phyloP scores from a whole-genome alignment of 2,113 vertebrate species.

The Oriolus oriolus region DNA sequence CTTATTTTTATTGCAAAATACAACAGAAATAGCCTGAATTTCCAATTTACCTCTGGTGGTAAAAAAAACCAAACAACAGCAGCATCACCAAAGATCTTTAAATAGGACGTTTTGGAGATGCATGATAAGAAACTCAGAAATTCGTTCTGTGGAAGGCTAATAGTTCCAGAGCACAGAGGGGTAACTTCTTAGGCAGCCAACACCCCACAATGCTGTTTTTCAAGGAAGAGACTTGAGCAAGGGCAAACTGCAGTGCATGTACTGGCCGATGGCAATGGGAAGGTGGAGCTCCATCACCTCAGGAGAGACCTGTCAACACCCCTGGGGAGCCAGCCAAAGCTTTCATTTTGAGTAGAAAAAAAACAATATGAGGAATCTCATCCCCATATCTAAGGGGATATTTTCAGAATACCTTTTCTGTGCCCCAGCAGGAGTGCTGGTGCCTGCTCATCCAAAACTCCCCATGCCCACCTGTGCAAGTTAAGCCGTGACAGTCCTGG shows the following conservation, averaged over 20 bases:
- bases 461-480: neutral
- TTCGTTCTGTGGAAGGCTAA: neutral
- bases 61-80: neutral
- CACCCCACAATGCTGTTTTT: neutral
- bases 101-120: neutral
- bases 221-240: neutral
- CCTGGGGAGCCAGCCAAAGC: neutral
- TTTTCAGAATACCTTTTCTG: neutral
- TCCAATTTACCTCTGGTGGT: neutral
- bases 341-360: neutral
- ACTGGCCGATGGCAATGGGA: too few species aligned
- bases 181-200: neutral
- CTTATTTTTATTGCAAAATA: neutral
- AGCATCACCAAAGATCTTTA: neutral
- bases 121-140: neutral
- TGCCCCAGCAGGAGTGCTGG: neutral
- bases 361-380: neutral
- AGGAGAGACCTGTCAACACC: fast-evolving
- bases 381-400: neutral
- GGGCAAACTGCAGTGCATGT: neutral
- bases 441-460: neutral
- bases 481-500: neutral
- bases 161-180: neutral
- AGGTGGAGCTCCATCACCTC: neutral
- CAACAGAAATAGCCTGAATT: neutral